These are phyloP conservation scores for Machaerirhynchus nigripectus DNA, from an alignment of 2,113 vertebrate genomes.

Conservation along the genomic window DNA sequence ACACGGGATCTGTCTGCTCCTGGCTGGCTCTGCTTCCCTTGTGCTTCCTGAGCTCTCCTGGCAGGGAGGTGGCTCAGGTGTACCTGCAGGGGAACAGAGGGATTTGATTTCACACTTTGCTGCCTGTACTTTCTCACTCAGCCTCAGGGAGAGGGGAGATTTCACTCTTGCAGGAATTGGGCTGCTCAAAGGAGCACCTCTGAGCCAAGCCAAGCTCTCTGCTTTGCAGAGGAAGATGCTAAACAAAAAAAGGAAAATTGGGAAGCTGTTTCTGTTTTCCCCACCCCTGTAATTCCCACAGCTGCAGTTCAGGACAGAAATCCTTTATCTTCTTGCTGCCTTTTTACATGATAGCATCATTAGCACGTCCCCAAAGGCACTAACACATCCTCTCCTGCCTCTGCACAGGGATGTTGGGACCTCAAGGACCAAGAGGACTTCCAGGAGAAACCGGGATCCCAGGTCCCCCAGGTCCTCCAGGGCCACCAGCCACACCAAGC, in stretches of 20 bases:
- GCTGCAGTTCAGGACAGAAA: neutral
- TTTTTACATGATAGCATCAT: neutral
- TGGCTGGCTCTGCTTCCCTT: neutral
- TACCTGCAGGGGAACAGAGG: neutral
- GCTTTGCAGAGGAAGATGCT: neutral
- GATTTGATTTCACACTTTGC: neutral
- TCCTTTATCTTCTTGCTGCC: neutral
- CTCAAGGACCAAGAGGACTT: conserved; percentile 78
- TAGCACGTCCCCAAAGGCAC: neutral
- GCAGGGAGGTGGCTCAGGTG: neutral
- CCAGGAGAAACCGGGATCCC: conserved; percentile 81
- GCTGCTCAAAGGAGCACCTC: neutral
- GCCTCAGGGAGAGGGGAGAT: neutral
- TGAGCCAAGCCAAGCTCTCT: neutral
- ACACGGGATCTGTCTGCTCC: neutral
- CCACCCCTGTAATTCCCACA: neutral
- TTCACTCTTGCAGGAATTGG: neutral
- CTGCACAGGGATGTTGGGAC: conserved; percentile 74
- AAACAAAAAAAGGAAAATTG: neutral
- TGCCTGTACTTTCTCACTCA: neutral
- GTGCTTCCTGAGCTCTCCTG: neutral
- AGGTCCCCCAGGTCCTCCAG: conserved; percentile 82
- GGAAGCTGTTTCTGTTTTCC: neutral
- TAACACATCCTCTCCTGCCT: neutral
- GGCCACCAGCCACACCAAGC: conserved; percentile 74